Percentiles rank a stretch among this genome's conserved stretches.
These are phyloP conservation scores for Ceratotherium simum DNA, from an alignment of 2,113 vertebrate genomes.

Conservation along the genomic window DNA sequence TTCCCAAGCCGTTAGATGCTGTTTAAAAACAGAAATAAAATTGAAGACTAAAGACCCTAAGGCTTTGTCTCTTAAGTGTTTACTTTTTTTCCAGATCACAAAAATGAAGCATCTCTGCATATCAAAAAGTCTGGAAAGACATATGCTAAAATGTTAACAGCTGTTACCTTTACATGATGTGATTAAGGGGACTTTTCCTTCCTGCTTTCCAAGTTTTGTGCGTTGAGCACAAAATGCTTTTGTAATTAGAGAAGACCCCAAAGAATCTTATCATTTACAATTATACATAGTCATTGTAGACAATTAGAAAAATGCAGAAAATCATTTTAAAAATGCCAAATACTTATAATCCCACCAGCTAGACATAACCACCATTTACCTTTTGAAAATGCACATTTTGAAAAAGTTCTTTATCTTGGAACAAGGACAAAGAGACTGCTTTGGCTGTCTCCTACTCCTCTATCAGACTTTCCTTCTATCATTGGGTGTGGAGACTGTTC, in stretches of 20 bases:
- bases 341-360: neutral
- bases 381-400: conserved; percentile 42
- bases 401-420: conserved; percentile 37
- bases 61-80: conserved; percentile 69
- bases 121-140: conserved; percentile 61
- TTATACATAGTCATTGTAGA: neutral
- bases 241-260: conserved; percentile 51
- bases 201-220: conserved; percentile 35
- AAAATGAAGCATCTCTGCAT: conserved; percentile 48
- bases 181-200: conserved; percentile 39
- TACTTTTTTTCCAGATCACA: conserved; percentile 50
- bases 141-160: conserved; percentile 66
- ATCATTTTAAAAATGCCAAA: neutral
- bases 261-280: neutral
- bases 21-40: conserved; percentile 83
- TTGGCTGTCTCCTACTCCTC: neutral
- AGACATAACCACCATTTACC: neutral
- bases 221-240: conserved; percentile 60
- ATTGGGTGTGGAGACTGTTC: neutral
- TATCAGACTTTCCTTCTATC: neutral
- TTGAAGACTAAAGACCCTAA: conserved; percentile 70
- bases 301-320: neutral
- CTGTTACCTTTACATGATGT: conserved; percentile 56
- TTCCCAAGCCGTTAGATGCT: conserved; percentile 75
- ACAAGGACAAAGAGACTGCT: neutral